Conservation (phyloP, 2,888 invertebrate species). For the Choreutis nemorana region DNA sequence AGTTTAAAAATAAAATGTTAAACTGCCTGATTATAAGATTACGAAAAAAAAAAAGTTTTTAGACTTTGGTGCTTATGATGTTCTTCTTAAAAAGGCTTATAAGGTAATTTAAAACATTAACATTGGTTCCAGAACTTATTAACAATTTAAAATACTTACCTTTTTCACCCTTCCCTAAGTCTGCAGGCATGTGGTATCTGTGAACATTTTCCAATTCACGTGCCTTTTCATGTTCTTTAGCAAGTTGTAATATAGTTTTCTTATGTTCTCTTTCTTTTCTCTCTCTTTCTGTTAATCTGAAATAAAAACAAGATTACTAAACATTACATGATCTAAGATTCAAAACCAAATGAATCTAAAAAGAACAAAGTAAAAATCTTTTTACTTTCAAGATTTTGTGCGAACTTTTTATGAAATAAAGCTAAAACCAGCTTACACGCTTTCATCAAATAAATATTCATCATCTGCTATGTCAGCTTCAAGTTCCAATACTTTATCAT, state of each 20-base stretch:
- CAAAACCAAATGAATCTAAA: background rate
- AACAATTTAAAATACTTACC: conserved; percentile 35
- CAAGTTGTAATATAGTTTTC: conserved; percentile 86
- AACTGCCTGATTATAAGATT: conserved; percentile 1
- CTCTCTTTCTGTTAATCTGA: conserved; percentile 86
- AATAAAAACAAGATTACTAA: conserved; percentile 15
- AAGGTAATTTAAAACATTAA: no score
- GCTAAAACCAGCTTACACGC: conserved; percentile 69
- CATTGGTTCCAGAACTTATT: no score
- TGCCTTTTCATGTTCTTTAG: conserved; percentile 95
- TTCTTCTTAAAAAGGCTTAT: no score
- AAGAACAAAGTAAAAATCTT: no score
- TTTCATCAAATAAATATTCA: conserved; percentile 91
- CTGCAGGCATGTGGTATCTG: conserved; percentile 94
- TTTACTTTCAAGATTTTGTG: no score
- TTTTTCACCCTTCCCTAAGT: conserved; percentile 76
- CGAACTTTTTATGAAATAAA: conserved; percentile 1
- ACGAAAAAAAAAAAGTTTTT: background rate
- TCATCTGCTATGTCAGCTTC: conserved; percentile 96
- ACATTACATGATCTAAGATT: background rate
- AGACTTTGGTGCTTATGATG: no score
- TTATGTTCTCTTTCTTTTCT: conserved; percentile 87
- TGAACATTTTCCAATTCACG: conserved; percentile 92
- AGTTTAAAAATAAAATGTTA: conserved; percentile 1
- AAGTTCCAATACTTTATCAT: conserved; percentile 94